Conservation (phyloP, 1,140 invertebrate genomes). For the Drosophila willistoni region DNA sequence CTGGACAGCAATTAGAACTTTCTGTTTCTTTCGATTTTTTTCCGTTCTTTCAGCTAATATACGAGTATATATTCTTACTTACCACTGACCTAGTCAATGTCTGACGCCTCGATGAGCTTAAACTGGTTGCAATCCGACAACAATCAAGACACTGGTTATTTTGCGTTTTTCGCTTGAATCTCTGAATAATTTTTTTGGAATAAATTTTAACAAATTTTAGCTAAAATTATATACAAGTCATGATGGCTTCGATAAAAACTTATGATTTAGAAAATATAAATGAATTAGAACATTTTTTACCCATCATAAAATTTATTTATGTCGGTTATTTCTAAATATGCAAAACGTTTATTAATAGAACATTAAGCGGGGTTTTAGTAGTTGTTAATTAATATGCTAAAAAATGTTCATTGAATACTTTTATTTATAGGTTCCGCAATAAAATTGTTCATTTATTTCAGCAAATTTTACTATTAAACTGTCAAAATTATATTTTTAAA, state of each 20-base stretch:
- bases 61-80: neutral
- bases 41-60: neutral
- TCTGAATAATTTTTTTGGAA: neutral
- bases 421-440: no score
- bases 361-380: no score
- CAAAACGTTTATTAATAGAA: no score
- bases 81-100: slow-evolving; percentile 69
- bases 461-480: no score
- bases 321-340: no score
- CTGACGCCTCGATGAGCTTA: slow-evolving; percentile 23
- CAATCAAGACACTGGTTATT: neutral
- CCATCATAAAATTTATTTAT: neutral
- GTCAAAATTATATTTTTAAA: no score
- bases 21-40: slow-evolving; percentile 27
- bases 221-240: neutral
- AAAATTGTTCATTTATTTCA: no score
- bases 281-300: neutral
- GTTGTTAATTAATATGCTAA: no score
- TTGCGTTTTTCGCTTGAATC: slow-evolving; percentile 2
- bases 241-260: neutral
- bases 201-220: neutral
- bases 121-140: slow-evolving; percentile 48
- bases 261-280: neutral
- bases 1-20: neutral
- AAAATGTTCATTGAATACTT: no score